Percentiles rank a stretch among this genome's conserved stretches.
Evolutionary conservation across 2,888 invertebrate genomes (phyloP).

Genomic region (Hofmannophila pseudospretella): DNA sequence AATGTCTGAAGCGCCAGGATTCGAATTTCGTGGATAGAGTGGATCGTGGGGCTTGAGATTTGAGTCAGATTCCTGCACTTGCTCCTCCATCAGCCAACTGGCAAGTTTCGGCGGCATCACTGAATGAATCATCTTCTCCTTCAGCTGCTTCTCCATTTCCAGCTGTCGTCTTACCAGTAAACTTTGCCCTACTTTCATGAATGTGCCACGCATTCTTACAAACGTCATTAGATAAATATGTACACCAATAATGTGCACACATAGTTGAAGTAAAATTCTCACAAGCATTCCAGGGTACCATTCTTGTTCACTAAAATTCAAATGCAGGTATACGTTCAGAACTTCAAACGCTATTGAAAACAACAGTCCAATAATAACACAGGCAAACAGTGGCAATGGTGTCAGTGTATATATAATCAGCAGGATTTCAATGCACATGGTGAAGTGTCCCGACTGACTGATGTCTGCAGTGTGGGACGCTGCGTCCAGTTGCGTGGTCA

Average conservation of each 20-base stretch:
- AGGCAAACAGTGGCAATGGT: conserved; percentile 92
- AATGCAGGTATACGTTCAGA: conserved; percentile 77
- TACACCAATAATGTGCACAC: conserved; percentile 94
- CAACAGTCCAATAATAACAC: conserved; percentile 85
- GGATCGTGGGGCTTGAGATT: conserved; percentile 68
- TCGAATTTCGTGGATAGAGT: conserved; percentile 66
- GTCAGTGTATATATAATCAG: conserved; percentile 95
- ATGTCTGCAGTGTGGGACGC: conserved; percentile 76
- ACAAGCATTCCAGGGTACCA: conserved; percentile 80
- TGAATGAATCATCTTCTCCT: conserved; percentile 98
- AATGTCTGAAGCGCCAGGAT: conserved; percentile 81
- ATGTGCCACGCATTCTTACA: conserved; percentile 95
- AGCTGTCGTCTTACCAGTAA: conserved; percentile 91
- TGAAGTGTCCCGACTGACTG: conserved; percentile 89
- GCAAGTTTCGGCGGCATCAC: conserved; percentile 98
- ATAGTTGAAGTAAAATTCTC: conserved; percentile 88
- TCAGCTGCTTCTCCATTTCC: conserved; percentile 94
- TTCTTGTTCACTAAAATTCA: conserved; percentile 66
- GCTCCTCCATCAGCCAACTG: conserved; percentile 88
- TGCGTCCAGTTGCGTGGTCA: conserved; percentile 74
- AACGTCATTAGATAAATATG: conserved; percentile 96
- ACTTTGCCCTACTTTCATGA: conserved; percentile 97
- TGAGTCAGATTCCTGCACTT: conserved; percentile 78
- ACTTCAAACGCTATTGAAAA: conserved; percentile 94
- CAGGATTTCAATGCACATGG: conserved; percentile 90